Percentiles rank a stretch among this genome's conserved stretches.
Evolutionary conservation across 2,888 invertebrate genomes (phyloP).

Genomic region (Malthinus seriepunctatus): DNA sequence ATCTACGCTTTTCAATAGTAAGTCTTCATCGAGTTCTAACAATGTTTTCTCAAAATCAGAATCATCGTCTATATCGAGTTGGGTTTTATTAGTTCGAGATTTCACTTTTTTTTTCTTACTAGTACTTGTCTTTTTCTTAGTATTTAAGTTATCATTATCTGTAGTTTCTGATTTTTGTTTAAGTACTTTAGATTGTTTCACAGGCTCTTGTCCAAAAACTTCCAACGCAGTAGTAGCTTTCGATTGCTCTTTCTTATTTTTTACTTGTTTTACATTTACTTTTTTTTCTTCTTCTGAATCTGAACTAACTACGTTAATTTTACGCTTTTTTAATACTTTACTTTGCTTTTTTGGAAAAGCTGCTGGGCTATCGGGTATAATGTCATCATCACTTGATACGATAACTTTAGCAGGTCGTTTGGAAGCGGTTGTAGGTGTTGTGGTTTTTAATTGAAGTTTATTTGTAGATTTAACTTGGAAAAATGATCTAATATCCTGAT

Average conservation of each 20-base stretch:
- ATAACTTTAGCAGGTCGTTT: conserved; percentile 53
- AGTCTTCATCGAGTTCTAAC: conserved; percentile 64
- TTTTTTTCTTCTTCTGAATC: conserved; percentile 39
- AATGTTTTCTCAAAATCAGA: conserved; percentile 73
- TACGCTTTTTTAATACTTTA: conserved; percentile 37
- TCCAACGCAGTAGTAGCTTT: conserved; percentile 57
- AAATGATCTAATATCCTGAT: conserved; percentile 67
- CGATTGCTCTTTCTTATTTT: conserved; percentile 43
- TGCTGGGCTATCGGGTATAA: conserved; percentile 60
- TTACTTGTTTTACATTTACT: conserved; percentile 25
- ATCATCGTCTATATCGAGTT: conserved; percentile 64
- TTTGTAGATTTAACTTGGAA: conserved; percentile 53
- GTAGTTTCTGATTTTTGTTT: conserved; percentile 27
- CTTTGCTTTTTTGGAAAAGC: conserved; percentile 27
- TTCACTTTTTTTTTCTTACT: conserved; percentile 32
- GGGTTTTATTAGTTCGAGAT: conserved; percentile 41
- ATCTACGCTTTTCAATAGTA: conserved; percentile 46
- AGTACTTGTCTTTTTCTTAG: conserved; percentile 23
- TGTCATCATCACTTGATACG: conserved; percentile 61
- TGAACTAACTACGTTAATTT: conserved; percentile 38
- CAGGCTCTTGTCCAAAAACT: conserved; percentile 65
- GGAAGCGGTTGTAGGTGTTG: conserved; percentile 34
- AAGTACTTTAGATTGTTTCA: conserved; percentile 56
- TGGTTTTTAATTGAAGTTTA: conserved; percentile 35
- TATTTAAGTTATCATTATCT: conserved; percentile 22